Conservation (phyloP, 2,888 invertebrate genomes). For the Xiphydria camelus region DNA sequence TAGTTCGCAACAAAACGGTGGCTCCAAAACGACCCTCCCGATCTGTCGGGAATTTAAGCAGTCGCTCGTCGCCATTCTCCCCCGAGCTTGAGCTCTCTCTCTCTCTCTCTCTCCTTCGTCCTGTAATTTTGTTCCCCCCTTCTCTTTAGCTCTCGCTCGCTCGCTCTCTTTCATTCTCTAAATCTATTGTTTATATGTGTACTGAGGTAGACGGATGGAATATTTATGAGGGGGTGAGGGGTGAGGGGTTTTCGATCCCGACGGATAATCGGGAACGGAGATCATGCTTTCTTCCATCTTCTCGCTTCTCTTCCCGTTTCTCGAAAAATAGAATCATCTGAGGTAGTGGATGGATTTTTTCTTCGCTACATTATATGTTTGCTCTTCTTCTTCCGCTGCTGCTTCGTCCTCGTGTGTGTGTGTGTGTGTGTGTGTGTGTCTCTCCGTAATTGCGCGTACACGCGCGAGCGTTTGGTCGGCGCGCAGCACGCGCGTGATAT, state of each 20-base stretch:
- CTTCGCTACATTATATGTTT: constrained; percentile 3
- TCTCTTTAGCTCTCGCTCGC: background rate
- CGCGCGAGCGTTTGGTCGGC: too few relatives aligned
- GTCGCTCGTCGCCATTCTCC: background rate
- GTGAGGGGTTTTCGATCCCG: constrained; percentile 13
- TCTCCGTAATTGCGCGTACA: too few relatives aligned
- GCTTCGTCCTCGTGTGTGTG: too few relatives aligned
- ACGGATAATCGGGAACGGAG: constrained; percentile 17
- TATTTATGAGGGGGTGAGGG: constrained; percentile 31
- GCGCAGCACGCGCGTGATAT: too few relatives aligned
- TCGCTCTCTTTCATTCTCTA: constrained; percentile 27
- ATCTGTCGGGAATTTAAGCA: background rate
- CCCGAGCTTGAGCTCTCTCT: too few relatives aligned
- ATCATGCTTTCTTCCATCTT: constrained; percentile 20
- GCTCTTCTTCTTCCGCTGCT: background rate
- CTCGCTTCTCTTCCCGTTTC: background rate
- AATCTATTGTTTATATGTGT: constrained; percentile 47
- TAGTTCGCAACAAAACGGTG: background rate
- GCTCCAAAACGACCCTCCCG: background rate
- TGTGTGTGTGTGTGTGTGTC: too few relatives aligned
- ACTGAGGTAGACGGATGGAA: constrained; percentile 56
- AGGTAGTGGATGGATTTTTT: constrained; percentile 49
- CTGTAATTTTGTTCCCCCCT: background rate
- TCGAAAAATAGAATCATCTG: constrained; percentile 30
- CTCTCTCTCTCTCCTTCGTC: too few relatives aligned